These are phyloP conservation scores for Scolopax rusticola DNA, from an alignment of 2,797 vertebrate genomes.

Conservation along the genomic window DNA sequence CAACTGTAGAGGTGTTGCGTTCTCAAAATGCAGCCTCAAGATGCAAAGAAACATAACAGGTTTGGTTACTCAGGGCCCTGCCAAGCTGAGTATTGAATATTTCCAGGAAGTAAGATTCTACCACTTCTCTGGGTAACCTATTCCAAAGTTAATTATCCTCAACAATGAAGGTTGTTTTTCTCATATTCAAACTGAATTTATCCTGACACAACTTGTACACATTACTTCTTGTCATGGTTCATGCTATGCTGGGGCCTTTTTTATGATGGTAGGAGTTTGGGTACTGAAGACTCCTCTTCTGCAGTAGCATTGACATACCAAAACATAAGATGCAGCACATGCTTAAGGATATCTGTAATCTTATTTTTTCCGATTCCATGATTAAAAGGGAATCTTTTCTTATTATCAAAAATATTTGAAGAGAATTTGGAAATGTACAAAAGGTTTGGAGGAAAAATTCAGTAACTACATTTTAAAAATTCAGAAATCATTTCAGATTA, in stretches of 20 bases:
- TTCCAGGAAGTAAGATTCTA: background rate
- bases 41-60: background rate
- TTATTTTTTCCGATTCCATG: background rate
- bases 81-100: background rate
- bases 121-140: background rate
- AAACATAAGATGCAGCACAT: background rate
- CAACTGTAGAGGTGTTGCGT: background rate
- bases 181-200: background rate
- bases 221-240: background rate
- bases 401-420: background rate
- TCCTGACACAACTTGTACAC: accelerated
- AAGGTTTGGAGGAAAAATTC: background rate
- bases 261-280: background rate
- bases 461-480: background rate
- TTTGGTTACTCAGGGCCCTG: background rate
- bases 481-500: background rate
- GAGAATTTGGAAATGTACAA: background rate
- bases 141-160: background rate
- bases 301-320: background rate
- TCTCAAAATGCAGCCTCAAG: background rate
- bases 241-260: background rate
- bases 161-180: background rate
- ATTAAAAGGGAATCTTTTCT: background rate
- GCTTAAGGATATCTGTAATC: background rate
- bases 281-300: background rate